A percentile compares a stretch with the other conserved stretches of the same genome.
Conservation (phyloP, 2,113 vertebrate genomes). For the Fregetta grallaria region DNA sequence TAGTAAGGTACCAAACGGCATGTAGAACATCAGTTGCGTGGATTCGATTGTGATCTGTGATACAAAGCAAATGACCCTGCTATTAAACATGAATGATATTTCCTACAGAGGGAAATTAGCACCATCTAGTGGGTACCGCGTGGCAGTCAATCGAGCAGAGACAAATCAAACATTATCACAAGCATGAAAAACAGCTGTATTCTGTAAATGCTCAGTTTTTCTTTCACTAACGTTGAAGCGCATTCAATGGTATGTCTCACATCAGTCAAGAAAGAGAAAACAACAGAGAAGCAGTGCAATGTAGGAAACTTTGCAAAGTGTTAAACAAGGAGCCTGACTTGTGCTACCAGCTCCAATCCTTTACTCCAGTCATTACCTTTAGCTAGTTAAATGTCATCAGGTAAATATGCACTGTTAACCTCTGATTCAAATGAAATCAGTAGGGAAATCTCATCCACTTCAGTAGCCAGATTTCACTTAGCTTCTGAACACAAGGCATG, state of each 20-base stretch:
- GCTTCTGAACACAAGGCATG: neutral
- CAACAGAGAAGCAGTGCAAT: neutral
- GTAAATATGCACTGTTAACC: neutral
- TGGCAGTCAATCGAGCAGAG: neutral
- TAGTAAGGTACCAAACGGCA: conserved; percentile 97
- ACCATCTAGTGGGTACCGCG: conserved; percentile 68
- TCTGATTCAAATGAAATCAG: neutral
- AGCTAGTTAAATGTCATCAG: neutral
- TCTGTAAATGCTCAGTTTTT: neutral
- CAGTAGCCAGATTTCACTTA: neutral
- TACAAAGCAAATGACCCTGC: neutral
- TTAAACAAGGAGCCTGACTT: neutral
- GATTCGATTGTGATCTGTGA: conserved; percentile 94
- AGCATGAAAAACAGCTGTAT: neutral
- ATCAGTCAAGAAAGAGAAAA: neutral
- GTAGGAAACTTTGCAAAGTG: neutral
- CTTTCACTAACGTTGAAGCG: neutral
- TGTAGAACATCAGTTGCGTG: conserved; percentile 98
- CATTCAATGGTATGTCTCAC: neutral
- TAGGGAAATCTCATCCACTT: neutral
- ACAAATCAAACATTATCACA: neutral
- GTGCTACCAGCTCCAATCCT: neutral
- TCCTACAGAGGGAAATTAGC: conserved; percentile 11
- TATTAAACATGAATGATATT: neutral
- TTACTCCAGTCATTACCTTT: neutral